Evolutionary conservation across 2,113 vertebrate species (phyloP), one percentile per base, ranked within the genome.

Genomic region (Rana temporaria): DNA sequence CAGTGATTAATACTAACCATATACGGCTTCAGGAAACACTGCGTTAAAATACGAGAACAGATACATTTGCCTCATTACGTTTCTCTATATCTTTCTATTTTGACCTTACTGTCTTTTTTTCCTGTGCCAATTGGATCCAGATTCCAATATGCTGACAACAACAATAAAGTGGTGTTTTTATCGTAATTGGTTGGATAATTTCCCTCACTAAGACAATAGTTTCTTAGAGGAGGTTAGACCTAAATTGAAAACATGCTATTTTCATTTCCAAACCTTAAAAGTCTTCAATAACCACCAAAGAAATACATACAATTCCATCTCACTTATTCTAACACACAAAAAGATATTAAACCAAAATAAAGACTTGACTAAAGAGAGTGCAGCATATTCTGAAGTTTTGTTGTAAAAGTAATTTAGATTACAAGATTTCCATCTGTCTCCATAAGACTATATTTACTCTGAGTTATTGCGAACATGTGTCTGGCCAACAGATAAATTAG

Each of bases 171-270:
- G 63, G 72, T 38, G 72, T 76, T 74, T 82, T 73, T 65, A 74
- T 63, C 59, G 65, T 83, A 76, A 83, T 83, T 76, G 81, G 63
- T 66, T 52, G 63, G 64, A 83, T 83, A 68, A 83, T 83, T 75
- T 83, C 69, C 64, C 63, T n/a, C 53, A 38, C 63, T 68, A 83
- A 76, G 64, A 83, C 81, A 83, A 83, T 83, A 68, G 71, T 34
- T 68, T 76, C 81, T 60, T 83, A 83, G 71, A 76, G 81, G 72
- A 68, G 81, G 71, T 52, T 75, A 60, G 18, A 6, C 22, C 66
- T 59, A 76, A 76, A 83, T 83, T 68, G 22, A 68, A 83, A 83
- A 68, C 81, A 83, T 75, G 30, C 55, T 32, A 75, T 83, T 68
- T 76, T 68, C 52, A 53, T 59, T 52, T 48, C 38, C 59, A 32